These are phyloP conservation scores for Stenolophus ochropezus DNA, from an alignment of 2,888 invertebrate species.

Conservation along the genomic window DNA sequence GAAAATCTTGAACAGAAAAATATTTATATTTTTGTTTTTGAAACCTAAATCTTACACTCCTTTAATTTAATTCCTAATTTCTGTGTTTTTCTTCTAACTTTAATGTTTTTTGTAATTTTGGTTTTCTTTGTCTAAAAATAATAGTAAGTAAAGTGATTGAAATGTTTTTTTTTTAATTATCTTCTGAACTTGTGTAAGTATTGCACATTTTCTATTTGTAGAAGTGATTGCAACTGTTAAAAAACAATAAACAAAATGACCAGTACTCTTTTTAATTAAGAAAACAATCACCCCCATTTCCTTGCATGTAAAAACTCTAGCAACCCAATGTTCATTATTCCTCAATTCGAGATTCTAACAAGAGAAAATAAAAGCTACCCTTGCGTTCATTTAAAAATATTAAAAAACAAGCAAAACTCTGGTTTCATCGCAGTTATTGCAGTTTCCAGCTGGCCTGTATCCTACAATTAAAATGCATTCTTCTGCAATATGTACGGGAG, in stretches of 20 bases:
- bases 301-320: not conserved
- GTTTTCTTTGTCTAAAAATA: no score
- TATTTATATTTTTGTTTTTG: no score
- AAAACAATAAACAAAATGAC: not conserved
- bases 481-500: conserved; percentile 8
- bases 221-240: not conserved
- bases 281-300: conserved; percentile 13
- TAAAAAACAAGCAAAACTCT: conserved; percentile 31
- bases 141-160: not conserved
- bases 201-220: not conserved
- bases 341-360: not conserved
- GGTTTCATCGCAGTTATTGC: conserved; percentile 23
- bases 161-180: no score
- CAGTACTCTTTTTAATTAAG: not conserved
- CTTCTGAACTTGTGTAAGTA: no score
- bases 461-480: conserved; percentile 34
- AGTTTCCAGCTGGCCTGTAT: not conserved
- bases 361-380: conserved; percentile 11
- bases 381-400: conserved; percentile 26
- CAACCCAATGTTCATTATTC: conserved; percentile 10
- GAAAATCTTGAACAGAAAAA: no score
- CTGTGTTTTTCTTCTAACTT: no score
- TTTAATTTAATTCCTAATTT: no score
- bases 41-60: no score
- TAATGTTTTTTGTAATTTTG: no score